Base-by-base conservation (phyloP, 2,888 invertebrate species). In the Nipponacmea schrenckii region DNA sequence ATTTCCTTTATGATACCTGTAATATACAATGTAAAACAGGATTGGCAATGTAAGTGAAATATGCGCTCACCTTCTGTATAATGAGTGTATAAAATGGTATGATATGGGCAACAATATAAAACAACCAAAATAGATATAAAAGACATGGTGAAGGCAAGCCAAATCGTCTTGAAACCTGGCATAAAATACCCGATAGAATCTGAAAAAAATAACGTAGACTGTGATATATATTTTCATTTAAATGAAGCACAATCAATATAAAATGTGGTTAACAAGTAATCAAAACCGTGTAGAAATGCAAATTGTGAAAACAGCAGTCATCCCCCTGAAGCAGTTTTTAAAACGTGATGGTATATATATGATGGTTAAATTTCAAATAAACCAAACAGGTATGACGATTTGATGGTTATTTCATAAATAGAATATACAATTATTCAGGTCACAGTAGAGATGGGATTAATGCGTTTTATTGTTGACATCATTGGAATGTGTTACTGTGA, bases 101-200 rank as follows among this genome's bases (percentile, higher is more conserved):
- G 44, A 83, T 70, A n/a, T 76, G 77, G 24, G 76, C 48, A 10
- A 84, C 14, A 4, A 77, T 31, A 7, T 77, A 73, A 24, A 88
- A 72, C 1, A 81, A 26, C 81, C 81, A 85, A 71, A 83, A 86
- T 8, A 83, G 64, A 67, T 82, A 85, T 24, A 81, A 79, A 10
- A 86, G 75, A 0, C 84, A 84, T 15, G 84, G 84, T 0, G 85
- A 82, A 26, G 84, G 77, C 48, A 80, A 66, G 3, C 82, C 80
- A 65, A 73, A 75, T 56, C 20, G 0, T 10, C 56, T 20, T 20
- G 56, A 56, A 24, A 56, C 3, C 17, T 56, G 56, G 14, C 56
- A 56, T 56, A 56, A 56, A 24, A 56, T 17, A 2, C 20, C 56
- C 56, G 24, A 0, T 24, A 56, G 56, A 20, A 56, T 10, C 56